phyloP scores from a whole-genome alignment of 35 echinoderm and acorn worm genomes.

The Apostichopus parvimensis region DNA sequence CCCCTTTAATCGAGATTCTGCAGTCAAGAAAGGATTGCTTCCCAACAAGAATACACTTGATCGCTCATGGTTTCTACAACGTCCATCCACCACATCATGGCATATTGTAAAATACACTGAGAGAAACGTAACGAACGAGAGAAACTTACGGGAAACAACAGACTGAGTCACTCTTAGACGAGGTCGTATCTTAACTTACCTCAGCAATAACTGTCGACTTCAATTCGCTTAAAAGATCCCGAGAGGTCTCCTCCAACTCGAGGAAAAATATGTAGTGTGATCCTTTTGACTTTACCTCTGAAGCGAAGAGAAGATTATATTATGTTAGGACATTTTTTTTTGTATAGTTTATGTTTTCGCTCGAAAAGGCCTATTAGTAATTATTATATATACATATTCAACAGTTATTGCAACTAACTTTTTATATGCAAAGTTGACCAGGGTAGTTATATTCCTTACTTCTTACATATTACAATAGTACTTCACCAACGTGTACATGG shows the following conservation, averaged over 20 bases:
- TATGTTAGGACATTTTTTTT: no score
- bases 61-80: no score
- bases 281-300: not conserved
- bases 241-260: not conserved
- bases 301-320: not conserved
- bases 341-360: no score
- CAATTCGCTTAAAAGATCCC: not conserved
- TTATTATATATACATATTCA: not conserved
- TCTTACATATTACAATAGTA: no score
- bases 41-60: no score
- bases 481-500: no score
- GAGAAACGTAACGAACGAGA: no score
- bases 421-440: not conserved
- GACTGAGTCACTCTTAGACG: not conserved
- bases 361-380: not conserved
- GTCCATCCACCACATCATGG: no score
- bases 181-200: not conserved
- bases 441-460: no score
- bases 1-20: no score
- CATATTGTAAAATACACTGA: no score
- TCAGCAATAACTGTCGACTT: not conserved
- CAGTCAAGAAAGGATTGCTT: no score
- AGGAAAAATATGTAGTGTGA: constrained; percentile 37
- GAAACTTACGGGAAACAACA: not conserved
- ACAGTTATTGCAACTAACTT: not conserved